Conservation (phyloP, 2,113 vertebrate species). For the Chionodraco myersi region DNA sequence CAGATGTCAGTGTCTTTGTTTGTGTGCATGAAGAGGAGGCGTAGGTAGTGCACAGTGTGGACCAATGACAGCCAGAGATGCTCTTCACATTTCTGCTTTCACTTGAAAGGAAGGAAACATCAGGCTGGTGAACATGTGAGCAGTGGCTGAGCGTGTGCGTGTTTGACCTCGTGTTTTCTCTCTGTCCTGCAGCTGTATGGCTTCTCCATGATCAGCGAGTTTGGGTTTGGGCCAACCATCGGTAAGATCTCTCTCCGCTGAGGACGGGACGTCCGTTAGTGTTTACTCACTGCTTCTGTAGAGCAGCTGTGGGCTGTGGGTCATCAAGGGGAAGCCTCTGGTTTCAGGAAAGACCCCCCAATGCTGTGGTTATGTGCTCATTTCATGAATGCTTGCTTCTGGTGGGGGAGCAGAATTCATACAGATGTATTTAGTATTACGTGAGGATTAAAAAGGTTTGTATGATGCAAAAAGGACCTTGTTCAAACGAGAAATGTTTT, state of each 20-base stretch:
- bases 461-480: no score
- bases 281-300: background rate
- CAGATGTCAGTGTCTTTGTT: background rate
- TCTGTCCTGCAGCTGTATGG: slow-evolving; percentile 88
- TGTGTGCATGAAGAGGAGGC: background rate
- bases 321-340: no score
- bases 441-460: no score
- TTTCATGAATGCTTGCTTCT: background rate
- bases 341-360: no score
- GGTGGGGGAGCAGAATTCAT: no score
- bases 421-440: no score
- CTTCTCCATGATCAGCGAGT: slow-evolving; percentile 91
- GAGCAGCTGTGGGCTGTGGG: background rate
- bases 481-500: no score
- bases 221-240: slow-evolving; percentile 85
- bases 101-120: background rate
- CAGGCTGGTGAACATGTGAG: background rate
- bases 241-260: slow-evolving; percentile 79
- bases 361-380: background rate
- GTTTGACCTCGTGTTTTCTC: slow-evolving; percentile 10
- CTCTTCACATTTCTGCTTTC: background rate
- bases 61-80: background rate
- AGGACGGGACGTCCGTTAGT: background rate
- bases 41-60: background rate
- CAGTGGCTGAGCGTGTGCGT: background rate